These are phyloP conservation scores for Chelon labrosus DNA, from an alignment of 2,797 vertebrate genomes.

Conservation along the genomic window DNA sequence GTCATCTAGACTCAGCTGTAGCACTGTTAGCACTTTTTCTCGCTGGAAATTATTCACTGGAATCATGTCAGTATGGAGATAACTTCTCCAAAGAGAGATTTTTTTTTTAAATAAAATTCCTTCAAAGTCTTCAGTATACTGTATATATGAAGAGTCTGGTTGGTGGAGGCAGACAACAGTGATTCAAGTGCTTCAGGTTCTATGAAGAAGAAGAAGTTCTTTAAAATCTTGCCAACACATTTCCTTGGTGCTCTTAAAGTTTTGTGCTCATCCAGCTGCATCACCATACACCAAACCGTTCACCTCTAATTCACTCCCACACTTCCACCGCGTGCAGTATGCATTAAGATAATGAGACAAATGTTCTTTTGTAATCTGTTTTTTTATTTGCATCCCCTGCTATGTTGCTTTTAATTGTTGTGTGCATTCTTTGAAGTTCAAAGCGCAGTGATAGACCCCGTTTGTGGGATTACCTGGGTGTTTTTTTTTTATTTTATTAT, in stretches of 20 bases:
- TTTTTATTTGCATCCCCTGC: conserved; percentile 68
- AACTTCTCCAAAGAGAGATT: no score
- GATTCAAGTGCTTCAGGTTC: no score
- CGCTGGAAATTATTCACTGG: no score
- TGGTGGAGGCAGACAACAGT: no score
- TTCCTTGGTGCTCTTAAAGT: conserved; percentile 13
- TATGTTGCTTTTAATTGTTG: conserved; percentile 84
- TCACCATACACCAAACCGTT: conserved; percentile 46
- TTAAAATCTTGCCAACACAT: background rate
- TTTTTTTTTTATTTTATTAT: conserved; percentile 59
- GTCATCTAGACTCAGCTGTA: no score
- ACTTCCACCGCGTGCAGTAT: conserved; percentile 66
- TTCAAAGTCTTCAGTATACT: no score
- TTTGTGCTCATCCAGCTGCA: conserved; percentile 1
- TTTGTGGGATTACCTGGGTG: conserved; percentile 82
- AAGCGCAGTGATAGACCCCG: conserved; percentile 79
- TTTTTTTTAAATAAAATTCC: no score
- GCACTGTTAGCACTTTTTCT: no score
- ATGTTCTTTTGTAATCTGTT: conserved; percentile 76
- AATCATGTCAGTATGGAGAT: no score
- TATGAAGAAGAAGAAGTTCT: background rate
- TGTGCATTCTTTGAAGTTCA: conserved; percentile 86
- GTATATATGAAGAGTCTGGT: no score
- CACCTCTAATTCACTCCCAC: conserved; percentile 53
- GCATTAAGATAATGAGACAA: conserved; percentile 79